A percentile compares a stretch with the other conserved stretches of the same genome.
These are phyloP conservation scores for Scomber scombrus DNA, from an alignment of 2,113 vertebrate species.

Conservation along the genomic window DNA sequence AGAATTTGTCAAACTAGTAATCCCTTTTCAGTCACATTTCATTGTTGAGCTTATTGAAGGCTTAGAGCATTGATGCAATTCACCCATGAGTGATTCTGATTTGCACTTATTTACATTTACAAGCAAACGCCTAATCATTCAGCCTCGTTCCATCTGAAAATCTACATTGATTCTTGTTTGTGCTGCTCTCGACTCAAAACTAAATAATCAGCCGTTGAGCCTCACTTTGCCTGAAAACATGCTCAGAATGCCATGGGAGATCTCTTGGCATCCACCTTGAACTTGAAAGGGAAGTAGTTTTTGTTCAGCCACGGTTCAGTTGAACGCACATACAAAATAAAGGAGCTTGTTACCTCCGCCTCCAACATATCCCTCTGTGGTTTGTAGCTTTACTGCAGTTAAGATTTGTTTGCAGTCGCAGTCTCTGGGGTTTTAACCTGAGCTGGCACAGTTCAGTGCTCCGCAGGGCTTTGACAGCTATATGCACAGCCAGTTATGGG, in stretches of 20 bases:
- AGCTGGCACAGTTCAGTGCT: conserved; percentile 27
- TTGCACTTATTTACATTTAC: conserved; percentile 31
- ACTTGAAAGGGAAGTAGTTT: conserved; percentile 27
- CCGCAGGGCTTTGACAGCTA: conserved; percentile 12
- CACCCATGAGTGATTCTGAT: conserved; percentile 25
- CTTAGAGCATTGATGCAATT: conserved; percentile 36
- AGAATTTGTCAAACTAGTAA: conserved; percentile 30
- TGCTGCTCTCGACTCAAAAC: conserved; percentile 15
- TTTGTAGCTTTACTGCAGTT: conserved; percentile 19
- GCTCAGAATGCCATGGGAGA: neutral
- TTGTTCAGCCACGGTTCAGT: conserved; percentile 41
- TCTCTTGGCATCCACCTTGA: conserved; percentile 35
- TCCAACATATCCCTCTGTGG: conserved; percentile 41
- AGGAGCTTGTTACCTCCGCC: conserved; percentile 44
- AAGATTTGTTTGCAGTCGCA: conserved; percentile 39
- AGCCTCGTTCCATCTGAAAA: conserved; percentile 10
- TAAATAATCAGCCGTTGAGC: conserved; percentile 30
- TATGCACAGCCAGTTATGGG: neutral
- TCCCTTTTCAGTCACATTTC: conserved; percentile 28
- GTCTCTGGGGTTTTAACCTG: conserved; percentile 31
- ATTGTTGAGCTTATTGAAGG: conserved; percentile 8
- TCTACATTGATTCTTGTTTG: conserved; percentile 49
- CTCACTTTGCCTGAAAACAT: conserved; percentile 17
- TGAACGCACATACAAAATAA: conserved; percentile 54
- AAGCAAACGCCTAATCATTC: conserved; percentile 32